Evolutionary conservation across 2,113 vertebrate genomes (phyloP), one percentile per base, ranked within the genome.

Genomic region (Vulpes ferrilata): DNA sequence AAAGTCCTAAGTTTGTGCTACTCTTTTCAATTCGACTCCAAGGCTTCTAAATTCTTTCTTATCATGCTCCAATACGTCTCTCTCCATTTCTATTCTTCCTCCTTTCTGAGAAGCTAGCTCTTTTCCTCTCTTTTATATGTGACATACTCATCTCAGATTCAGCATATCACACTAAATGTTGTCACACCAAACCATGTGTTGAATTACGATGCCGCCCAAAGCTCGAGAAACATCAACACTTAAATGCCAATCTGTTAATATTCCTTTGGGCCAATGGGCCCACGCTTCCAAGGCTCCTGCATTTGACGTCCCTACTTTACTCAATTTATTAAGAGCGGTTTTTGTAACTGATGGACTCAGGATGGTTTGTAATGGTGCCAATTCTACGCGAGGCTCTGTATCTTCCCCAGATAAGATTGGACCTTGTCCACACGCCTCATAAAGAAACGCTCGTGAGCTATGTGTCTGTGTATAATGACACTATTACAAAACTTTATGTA

Each of bases 181-280:
- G 96, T 97, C 96, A 93, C 90, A 81, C 80, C 94, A 92, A 94
- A 90, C 69, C 88, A 69, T 95, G 94, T 96, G 93, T 95, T 98
- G 93, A 97, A 95, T 97, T 90, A 79, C 2, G 53, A 86, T 23
- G 53, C 84, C 84, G 84, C 91, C 93, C 95, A 62, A 97, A 94
- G 88, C 65, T 88, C 15, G 1, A 91, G 90, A 95, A 96, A 90
- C 96, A 74, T 90, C 93, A 67, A 67, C 94, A 73, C 69, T 84
- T 88, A 92, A 95, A 94, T 71, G 74, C 90, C 98, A 90, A 95
- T 92, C 93, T 97, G 95, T 90, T 94, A 96, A 80, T 85, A 88
- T 94, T 67, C 84, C 96, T 96, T 84, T 85, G 83, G 93, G 90
- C 94, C 90, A 55, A 59, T 32, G 80, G 74, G 84, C 64, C 92